Evolutionary conservation across 2,797 vertebrate genomes (phyloP), one percentile per base, ranked within the genome.

Genomic region (Catostomus latipinnis): DNA sequence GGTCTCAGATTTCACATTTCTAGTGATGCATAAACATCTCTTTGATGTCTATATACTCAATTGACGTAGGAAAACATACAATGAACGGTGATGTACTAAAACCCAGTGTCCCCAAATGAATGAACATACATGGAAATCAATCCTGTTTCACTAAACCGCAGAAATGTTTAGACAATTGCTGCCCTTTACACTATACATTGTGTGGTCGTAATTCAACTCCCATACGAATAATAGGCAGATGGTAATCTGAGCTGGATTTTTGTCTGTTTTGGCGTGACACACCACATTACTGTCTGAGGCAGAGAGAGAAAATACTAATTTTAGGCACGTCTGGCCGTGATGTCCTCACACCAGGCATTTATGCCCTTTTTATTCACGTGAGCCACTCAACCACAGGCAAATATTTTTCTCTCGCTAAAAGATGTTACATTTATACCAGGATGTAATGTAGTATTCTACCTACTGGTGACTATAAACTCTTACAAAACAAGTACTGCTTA

Each of bases 171-270:
- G 34, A 34, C 34, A 34, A 60, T 68, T 62, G 18, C 56, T 74
- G 75, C 57, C 62, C 62, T 68, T 78, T 77, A 46, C 22, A 7
- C 34, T 68, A 49, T 43, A 5, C 16, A 62, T 70, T 73, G 58
- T 82, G 70, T 74, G 75, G 63, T 67, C 75, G 58, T 74, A 73
- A 69, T 61, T 11, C 56, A 74, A 53, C 50, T 18, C 14, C n/a
- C n/a, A 45, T 45, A 45, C 10, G 67, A 78, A 78, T 67, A 78
- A 74, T 75, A 68, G 67, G 56, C 60, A 62, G 63, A 78, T 70
- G 58, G 53, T 49, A 71, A 63, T 81, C 67, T 63, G 45, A 60
- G 43, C 52, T 13, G 22, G 61, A 58, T 78, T 56, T 63, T 48
- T 65, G 43, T 71, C 56, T 78, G 75, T 71, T 74, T 70, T 71